A percentile compares a stretch with the other conserved stretches of the same genome.
Evolutionary conservation across 2,113 vertebrate species (phyloP).

Genomic region (Hystrix brachyura): DNA sequence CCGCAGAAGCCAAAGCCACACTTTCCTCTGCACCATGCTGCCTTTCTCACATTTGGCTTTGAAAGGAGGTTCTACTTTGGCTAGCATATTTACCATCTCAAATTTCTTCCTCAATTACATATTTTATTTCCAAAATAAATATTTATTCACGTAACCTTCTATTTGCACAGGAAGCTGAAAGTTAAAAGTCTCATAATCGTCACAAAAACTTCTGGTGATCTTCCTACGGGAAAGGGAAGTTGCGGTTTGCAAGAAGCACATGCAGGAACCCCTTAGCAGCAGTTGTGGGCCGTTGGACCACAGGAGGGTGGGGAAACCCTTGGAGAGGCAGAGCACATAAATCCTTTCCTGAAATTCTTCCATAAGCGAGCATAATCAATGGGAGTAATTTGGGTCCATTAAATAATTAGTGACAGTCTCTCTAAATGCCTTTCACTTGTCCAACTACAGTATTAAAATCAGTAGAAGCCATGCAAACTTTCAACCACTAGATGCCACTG

Average conservation of each 20-base stretch:
- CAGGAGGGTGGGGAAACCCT: neutral
- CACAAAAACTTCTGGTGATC: slow-evolving; percentile 50
- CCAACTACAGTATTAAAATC: neutral
- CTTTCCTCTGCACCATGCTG: neutral
- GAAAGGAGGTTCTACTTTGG: slow-evolving; percentile 15
- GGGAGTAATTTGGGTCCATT: slow-evolving; percentile 40
- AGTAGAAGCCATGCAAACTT: neutral
- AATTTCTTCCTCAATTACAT: slow-evolving; percentile 73
- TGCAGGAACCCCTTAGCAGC: neutral
- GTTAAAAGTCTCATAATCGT: slow-evolving; percentile 57
- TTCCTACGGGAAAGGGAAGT: slow-evolving; percentile 79
- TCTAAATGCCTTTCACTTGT: neutral
- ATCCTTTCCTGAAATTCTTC: neutral
- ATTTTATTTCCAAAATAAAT: slow-evolving; percentile 80
- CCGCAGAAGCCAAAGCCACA: neutral
- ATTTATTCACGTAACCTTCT: slow-evolving; percentile 66
- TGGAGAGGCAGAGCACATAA: neutral
- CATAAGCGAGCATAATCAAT: neutral
- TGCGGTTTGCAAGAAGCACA: slow-evolving; percentile 73
- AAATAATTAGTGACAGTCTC: neutral
- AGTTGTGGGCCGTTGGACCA: slow-evolving; percentile 30
- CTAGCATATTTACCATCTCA: slow-evolving; percentile 53
- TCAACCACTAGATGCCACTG: slow-evolving; percentile 84
- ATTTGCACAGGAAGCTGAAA: slow-evolving; percentile 75
- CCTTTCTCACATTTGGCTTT: slow-evolving; percentile 59